phyloP scores from a whole-genome alignment of 2,888 invertebrate genomes.

The Cacoxenus indagator region DNA sequence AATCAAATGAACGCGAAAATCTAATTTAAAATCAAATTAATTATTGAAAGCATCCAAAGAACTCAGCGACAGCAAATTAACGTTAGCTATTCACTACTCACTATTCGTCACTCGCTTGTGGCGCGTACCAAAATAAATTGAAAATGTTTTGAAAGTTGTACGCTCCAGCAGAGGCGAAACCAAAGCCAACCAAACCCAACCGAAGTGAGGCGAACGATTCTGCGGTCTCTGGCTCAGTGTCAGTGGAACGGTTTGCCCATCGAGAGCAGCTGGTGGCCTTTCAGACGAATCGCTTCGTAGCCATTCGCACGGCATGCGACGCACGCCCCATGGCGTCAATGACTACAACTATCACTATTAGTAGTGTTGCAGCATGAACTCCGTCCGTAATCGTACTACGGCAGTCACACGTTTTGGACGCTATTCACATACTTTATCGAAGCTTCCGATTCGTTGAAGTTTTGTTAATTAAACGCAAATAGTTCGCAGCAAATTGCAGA shows the following conservation, averaged over 20 bases:
- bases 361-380: no score
- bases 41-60: conserved; percentile 56
- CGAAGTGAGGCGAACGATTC: not conserved
- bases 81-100: not conserved
- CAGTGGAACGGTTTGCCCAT: no score
- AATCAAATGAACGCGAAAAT: not conserved
- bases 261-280: no score
- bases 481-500: not conserved
- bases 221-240: not conserved
- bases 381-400: not conserved
- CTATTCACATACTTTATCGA: not conserved
- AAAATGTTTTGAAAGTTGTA: conserved; percentile 41
- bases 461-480: not conserved
- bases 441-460: not conserved
- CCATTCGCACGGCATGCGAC: no score
- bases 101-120: conserved; percentile 40
- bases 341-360: no score
- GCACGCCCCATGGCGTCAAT: no score
- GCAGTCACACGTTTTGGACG: not conserved
- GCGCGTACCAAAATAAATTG: conserved; percentile 43
- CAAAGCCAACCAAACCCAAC: not conserved
- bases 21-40: conserved; percentile 47
- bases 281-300: no score
- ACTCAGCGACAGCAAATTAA: no score
- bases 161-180: not conserved